Evolutionary conservation across 2,888 invertebrate genomes (phyloP).

Genomic region (Epinotia bilunana): DNA sequence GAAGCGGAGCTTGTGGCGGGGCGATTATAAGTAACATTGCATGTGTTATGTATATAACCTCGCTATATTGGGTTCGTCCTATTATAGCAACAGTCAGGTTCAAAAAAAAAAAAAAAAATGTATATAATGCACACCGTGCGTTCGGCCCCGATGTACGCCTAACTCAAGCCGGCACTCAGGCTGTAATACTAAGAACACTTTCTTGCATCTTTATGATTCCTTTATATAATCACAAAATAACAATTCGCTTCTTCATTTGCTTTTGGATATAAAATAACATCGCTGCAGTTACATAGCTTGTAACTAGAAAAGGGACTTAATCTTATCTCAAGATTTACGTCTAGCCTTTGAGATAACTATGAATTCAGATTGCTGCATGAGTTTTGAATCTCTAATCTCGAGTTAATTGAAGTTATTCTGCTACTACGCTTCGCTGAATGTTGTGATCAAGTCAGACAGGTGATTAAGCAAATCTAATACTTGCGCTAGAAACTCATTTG

Average conservation of each 20-base stretch:
- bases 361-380: conserved; percentile 9
- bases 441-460: background rate
- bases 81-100: too few species aligned
- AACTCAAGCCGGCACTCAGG: too few species aligned
- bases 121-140: too few species aligned
- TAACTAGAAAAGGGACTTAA: conserved; percentile 16
- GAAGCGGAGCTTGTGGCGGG: too few species aligned
- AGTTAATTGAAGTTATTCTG: conserved; percentile 19
- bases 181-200: too few species aligned
- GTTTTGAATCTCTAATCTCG: conserved; percentile 16
- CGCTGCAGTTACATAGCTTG: background rate
- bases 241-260: background rate
- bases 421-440: conserved; percentile 7
- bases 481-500: background rate
- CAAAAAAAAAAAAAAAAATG: too few species aligned
- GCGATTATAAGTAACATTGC: too few species aligned
- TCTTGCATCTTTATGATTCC: background rate
- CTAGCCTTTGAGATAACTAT: background rate
- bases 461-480: background rate
- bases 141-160: too few species aligned
- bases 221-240: background rate
- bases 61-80: too few species aligned
- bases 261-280: conserved; percentile 18
- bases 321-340: background rate
- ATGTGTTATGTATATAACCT: too few species aligned